Conservation (phyloP, 2,888 invertebrate genomes). For the Limenitis camilla region DNA sequence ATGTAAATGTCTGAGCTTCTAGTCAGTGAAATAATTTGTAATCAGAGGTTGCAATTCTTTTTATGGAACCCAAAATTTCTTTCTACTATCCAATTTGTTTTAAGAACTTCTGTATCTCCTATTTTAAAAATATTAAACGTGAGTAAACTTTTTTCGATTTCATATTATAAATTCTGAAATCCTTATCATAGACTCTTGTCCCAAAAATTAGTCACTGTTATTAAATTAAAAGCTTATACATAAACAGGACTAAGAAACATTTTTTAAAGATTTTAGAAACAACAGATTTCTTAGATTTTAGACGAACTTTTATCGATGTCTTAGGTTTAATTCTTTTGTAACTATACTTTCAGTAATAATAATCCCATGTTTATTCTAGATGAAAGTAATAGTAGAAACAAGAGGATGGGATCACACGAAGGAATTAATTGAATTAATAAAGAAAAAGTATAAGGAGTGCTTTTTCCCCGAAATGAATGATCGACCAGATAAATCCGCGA, state of each 20-base stretch:
- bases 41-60: not conserved
- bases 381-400: conserved; percentile 91
- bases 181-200: no score
- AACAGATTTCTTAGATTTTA: no score
- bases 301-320: no score
- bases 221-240: no score
- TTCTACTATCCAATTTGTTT: no score
- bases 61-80: not conserved
- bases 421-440: conserved; percentile 52
- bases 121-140: no score
- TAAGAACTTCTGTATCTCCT: no score
- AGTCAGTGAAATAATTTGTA: not conserved
- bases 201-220: no score
- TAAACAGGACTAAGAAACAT: no score
- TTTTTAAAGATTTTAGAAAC: no score
- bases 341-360: not conserved
- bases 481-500: conserved; percentile 34
- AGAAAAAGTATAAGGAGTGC: conserved; percentile 78
- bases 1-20: not conserved
- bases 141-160: no score
- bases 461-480: conserved; percentile 50
- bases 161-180: not conserved
- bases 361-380: conserved; percentile 61
- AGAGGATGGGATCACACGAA: conserved; percentile 85
- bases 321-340: no score